Evolutionary conservation across 2,888 invertebrate genomes (phyloP).

Genomic region (Thymelicus lineola): DNA sequence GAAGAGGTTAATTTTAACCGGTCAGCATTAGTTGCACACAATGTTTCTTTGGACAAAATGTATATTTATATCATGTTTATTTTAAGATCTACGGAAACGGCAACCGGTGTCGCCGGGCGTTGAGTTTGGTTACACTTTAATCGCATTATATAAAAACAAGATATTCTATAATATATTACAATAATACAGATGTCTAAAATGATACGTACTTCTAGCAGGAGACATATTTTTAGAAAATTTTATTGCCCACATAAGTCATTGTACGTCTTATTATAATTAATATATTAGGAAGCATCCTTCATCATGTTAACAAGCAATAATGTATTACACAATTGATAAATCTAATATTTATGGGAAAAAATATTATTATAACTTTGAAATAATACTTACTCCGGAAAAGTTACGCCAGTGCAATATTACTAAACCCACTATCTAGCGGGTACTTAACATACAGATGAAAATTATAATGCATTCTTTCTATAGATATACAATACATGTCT

Average conservation of each 20-base stretch:
- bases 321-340: constrained; percentile 16
- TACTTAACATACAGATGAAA: constrained; percentile 17
- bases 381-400: constrained; percentile 14
- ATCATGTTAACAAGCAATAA: constrained; percentile 13
- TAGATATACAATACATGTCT: constrained; percentile 9
- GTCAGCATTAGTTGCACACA: background rate
- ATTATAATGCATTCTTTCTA: constrained; percentile 23
- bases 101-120: constrained; percentile 11
- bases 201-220: constrained; percentile 58
- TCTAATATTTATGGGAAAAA: constrained; percentile 9
- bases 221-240: constrained; percentile 81
- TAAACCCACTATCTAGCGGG: constrained; percentile 11
- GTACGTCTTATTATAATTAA: constrained; percentile 14
- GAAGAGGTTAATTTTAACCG: background rate
- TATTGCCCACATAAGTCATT: constrained; percentile 77
- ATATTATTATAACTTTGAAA: constrained; percentile 18
- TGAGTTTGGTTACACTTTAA: constrained; percentile 23
- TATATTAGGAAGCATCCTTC: constrained; percentile 29
- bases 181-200: constrained; percentile 32
- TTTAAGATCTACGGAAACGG: constrained; percentile 5
- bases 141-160: constrained; percentile 30
- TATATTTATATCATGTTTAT: constrained; percentile 15
- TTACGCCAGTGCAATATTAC: constrained; percentile 25
- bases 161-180: constrained; percentile 30
- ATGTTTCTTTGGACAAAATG: constrained; percentile 8